A percentile compares a stretch with the other conserved stretches of the same genome.
These are phyloP conservation scores for Dryadula phaetusa DNA, from an alignment of 2,888 invertebrate genomes.

Conservation along the genomic window DNA sequence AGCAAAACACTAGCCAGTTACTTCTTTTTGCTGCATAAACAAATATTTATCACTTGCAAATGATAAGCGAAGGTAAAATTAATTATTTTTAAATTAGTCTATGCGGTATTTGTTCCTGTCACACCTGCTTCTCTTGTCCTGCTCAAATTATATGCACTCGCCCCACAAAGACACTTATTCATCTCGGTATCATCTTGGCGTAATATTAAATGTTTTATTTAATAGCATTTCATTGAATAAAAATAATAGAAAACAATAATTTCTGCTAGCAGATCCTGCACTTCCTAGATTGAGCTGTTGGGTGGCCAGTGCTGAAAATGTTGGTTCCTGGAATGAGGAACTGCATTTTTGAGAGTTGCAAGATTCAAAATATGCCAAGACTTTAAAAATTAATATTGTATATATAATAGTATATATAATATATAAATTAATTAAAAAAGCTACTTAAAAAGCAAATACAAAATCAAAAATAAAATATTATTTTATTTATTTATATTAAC, in stretches of 20 bases:
- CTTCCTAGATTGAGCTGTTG: slow-evolving; percentile 61
- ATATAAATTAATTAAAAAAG: no score
- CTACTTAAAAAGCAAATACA: no score
- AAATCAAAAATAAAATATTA: no score
- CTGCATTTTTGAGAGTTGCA: slow-evolving; percentile 44
- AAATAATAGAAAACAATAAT: slow-evolving; percentile 68
- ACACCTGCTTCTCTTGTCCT: slow-evolving; percentile 64
- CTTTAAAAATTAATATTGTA: no score
- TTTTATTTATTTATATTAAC: neutral
- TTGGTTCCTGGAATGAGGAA: slow-evolving; percentile 30
- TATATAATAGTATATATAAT: no score
- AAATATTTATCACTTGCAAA: slow-evolving; percentile 40
- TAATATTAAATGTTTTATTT: slow-evolving; percentile 56
- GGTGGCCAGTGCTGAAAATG: slow-evolving; percentile 59
- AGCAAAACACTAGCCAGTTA: slow-evolving; percentile 46
- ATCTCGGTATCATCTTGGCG: slow-evolving; percentile 61
- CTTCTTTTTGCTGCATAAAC: slow-evolving; percentile 48
- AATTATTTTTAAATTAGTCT: slow-evolving; percentile 58
- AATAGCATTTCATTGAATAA: slow-evolving; percentile 63
- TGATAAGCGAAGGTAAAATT: slow-evolving; percentile 51
- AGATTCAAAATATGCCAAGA: slow-evolving; percentile 17
- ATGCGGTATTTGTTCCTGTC: slow-evolving; percentile 72
- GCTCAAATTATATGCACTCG: slow-evolving; percentile 59
- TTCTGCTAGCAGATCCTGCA: slow-evolving; percentile 67
- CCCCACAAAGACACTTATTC: slow-evolving; percentile 58